Conservation (phyloP, 2,113 vertebrate genomes). For the Cercopithecus mona region DNA sequence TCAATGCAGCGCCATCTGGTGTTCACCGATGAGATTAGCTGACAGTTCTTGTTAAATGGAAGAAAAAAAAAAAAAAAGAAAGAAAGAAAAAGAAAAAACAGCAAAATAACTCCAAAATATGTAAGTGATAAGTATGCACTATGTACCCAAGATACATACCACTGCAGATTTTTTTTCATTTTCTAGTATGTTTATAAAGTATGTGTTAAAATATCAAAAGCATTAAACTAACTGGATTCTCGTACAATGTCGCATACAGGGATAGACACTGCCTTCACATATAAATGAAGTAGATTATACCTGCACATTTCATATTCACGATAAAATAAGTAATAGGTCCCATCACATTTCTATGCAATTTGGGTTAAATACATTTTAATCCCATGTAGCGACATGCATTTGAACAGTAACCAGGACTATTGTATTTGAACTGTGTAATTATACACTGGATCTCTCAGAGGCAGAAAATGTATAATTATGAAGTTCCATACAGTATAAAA, state of each 20-base stretch:
- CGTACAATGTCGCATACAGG: not conserved
- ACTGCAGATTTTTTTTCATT: not conserved
- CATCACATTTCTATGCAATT: conserved; percentile 57
- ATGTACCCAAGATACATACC: not conserved
- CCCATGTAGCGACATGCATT: conserved; percentile 68
- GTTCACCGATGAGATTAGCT: conserved; percentile 33
- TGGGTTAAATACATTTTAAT: conserved; percentile 74
- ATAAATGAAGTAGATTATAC: not conserved
- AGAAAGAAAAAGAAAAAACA: not conserved
- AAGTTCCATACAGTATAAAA: conserved; percentile 79
- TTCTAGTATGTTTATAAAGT: conserved; percentile 1
- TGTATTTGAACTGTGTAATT: conserved; percentile 82
- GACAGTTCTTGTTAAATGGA: not conserved
- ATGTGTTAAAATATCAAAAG: conserved; percentile 28
- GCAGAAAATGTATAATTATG: conserved; percentile 83
- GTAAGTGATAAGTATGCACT: not conserved
- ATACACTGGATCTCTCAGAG: conserved; percentile 74
- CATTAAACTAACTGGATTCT: not conserved
- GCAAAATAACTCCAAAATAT: not conserved
- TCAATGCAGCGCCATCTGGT: conserved; percentile 60
- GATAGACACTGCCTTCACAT: not conserved
- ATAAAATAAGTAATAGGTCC: conserved; percentile 45
- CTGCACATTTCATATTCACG: conserved; percentile 4
- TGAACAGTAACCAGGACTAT: conserved; percentile 75
- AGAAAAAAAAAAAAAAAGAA: not conserved